Percentiles rank a stretch among this genome's conserved stretches.
Conservation (phyloP, 2,797 vertebrate genomes). For the Emys orbicularis region DNA sequence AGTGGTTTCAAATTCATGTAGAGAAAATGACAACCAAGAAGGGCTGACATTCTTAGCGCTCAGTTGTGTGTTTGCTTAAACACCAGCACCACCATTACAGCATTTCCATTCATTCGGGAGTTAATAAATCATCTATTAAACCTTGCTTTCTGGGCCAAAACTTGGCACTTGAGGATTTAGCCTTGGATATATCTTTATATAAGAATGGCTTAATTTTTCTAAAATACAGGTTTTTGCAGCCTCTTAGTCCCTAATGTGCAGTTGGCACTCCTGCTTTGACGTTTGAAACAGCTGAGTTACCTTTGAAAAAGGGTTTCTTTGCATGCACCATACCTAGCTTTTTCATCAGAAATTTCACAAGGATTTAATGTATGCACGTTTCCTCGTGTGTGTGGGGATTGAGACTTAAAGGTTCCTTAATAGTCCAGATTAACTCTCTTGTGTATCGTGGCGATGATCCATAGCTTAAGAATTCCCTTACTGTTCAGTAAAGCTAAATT, state of each 20-base stretch:
- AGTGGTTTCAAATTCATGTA: background rate
- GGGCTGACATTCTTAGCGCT: fast-evolving
- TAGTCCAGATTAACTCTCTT: conserved; percentile 33
- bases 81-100: background rate
- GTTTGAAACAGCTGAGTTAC: background rate
- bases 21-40: fast-evolving
- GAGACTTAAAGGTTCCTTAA: conserved; percentile 39
- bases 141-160: background rate
- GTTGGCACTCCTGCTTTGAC: background rate
- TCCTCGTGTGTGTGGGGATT: background rate
- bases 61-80: fast-evolving
- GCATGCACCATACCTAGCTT: background rate
- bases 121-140: background rate
- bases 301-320: background rate
- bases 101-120: background rate
- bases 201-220: background rate
- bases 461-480: conserved; percentile 55
- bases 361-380: conserved; percentile 25
- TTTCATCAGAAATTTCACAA: background rate
- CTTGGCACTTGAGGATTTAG: background rate
- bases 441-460: conserved; percentile 47
- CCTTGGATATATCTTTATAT: background rate
- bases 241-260: background rate
- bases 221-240: background rate
- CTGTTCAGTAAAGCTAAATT: background rate